Base-by-base conservation (phyloP, 2,113 vertebrate species). In the Heterotis niloticus region DNA sequence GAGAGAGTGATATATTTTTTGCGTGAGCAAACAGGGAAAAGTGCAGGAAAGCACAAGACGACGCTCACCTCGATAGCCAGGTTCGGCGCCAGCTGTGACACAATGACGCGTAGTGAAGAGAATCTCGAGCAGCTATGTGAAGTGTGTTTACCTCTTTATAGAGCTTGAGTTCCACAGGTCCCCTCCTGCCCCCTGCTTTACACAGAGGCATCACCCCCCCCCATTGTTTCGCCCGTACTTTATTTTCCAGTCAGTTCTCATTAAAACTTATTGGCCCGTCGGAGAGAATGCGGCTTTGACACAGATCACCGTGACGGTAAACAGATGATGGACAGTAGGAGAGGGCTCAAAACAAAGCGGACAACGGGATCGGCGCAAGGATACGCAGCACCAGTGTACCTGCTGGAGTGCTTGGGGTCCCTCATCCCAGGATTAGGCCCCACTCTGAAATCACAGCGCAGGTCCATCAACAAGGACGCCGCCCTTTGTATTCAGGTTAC, bases 251-350 rank as follows among this genome's bases (percentile, higher is more conserved):
- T 24, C 23, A n/a, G n/a, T 66, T 72, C 23, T n/a, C 34, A 72
- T 52, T 72, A 52, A 54, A 52, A n/a, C 68, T 28, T 70, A 70
- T 72, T 20, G 2, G 20, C n/a, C 14, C 44, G n/a, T 51, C 18
- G 20, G 44, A 13, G 69, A 54, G 13, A 51, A n/a, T 0, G 51
- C 17, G 54, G 69, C 51, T n/a, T 71, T 44, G 52, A 72, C 54
- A 51, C 44, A 44, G 11, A 72, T 72, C 69, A 52, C 69, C 69
- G 52, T 72, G 69, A 51, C 69, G 54, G 52, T 72, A 72, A 72
- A 72, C 69, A 72, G 69, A 54, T 4, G 0, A 5, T 29, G 20
- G 44, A 11, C 44, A 23, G 23, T 72, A 54, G 69, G 44, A 23
- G n/a, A 54, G 69, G 20, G 52, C 34, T 72, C 69, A 23, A 66